Evolutionary conservation across 1,140 invertebrate genomes (phyloP), one percentile per base, ranked within the genome.

Genomic region (Drosophila neocordata): DNA sequence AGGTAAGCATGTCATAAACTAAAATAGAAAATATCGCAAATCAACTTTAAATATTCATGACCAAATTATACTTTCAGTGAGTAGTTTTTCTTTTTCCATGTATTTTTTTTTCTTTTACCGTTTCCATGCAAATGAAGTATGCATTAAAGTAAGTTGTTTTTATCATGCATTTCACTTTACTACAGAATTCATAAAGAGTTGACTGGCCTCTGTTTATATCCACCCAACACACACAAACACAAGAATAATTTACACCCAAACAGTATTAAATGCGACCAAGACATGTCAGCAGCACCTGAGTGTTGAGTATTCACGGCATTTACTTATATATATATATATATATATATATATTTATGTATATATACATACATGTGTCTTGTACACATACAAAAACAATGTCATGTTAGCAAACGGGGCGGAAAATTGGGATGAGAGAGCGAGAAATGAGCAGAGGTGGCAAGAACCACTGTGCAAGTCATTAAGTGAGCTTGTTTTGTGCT

Each of bases 401-500:
- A 67, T 75, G 73, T 61, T n/a, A 64, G 35, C 34, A 51, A 2
- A 41, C 34, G 41, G 22, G 55, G 0, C 13, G 8, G 34, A 51
- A 44, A 35, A 35, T 27, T 27, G 6, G 51, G 34, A 44, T 27
- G 12, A 13, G 35, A 9, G 5, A 22, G 13, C 13, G 6, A 44
- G 6, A 44, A 13, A 44, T 44, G 41, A 48, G 38, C 44, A 73
- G 31, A 41, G 0, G 22, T 18, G 34, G 38, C 24, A 48, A 53
- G 44, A 35, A 63, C 48, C 64, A 73, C 62, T 81, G 77, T 68
- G 77, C 82, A 76, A 87, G 82, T 82, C 82, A 87, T 87, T 88
- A 87, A 87, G 82, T 79, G 65, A 88, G 78, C 83, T 87, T 87
- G 83, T 87, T 87, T 70, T 88, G 75, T 82, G 71, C 83, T 78